A percentile compares a stretch with the other conserved stretches of the same genome.
phyloP scores from a whole-genome alignment of 1,140 invertebrate species.

The Drosophila biarmipes region DNA sequence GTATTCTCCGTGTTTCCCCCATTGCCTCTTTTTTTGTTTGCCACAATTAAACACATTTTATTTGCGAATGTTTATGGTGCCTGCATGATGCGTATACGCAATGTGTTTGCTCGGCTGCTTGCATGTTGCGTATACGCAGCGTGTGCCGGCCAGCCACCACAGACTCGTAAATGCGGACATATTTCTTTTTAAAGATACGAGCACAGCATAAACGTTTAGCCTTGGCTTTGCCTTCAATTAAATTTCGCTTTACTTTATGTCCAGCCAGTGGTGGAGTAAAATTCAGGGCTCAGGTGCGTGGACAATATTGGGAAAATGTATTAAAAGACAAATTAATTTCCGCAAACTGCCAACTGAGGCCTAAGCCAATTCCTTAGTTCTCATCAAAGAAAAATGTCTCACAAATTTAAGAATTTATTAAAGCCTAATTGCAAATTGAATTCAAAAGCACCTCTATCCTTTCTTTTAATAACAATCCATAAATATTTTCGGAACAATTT shows the following conservation, averaged over 20 bases:
- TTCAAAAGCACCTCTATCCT: neutral
- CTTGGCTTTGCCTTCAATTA: constrained; percentile 47
- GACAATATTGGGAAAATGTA: constrained; percentile 56
- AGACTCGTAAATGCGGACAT: constrained; percentile 60
- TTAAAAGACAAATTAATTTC: constrained; percentile 55
- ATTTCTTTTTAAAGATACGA: constrained; percentile 65
- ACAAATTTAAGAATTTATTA: neutral
- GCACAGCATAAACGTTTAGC: constrained; percentile 52
- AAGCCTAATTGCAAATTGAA: neutral
- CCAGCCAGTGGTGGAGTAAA: constrained; percentile 16
- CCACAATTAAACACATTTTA: constrained; percentile 78
- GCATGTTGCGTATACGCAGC: constrained; percentile 43
- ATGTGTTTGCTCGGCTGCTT: constrained; percentile 48
- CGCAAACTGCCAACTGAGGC: neutral
- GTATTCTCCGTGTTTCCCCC: constrained; percentile 9
- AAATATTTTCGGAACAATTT: neutral
- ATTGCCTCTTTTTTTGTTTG: constrained; percentile 5
- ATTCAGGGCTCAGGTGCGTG: constrained; percentile 54
- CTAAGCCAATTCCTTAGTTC: neutral
- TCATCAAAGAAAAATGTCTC: neutral
- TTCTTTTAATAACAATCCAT: neutral
- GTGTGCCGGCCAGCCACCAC: constrained; percentile 8
- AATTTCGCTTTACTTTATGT: constrained; percentile 69
- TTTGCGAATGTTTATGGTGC: constrained; percentile 65
- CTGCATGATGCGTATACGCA: constrained; percentile 77